These are phyloP conservation scores for Dryobates pubescens DNA, from an alignment of 2,797 vertebrate species.

Conservation along the genomic window DNA sequence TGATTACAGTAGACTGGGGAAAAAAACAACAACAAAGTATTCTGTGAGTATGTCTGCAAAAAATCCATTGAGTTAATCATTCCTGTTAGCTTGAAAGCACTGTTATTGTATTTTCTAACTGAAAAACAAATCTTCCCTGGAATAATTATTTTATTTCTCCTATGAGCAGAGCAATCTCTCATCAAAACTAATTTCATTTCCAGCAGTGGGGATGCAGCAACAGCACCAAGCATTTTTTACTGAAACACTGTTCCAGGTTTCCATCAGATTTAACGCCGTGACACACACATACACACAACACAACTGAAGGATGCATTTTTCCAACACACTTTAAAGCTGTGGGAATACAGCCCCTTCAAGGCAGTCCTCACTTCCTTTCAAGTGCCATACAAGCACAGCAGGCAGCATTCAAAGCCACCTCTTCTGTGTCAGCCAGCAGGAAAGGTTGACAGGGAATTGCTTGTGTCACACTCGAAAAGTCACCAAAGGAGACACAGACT, in stretches of 20 bases:
- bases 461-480: slow-evolving; percentile 37
- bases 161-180: background rate
- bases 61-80: background rate
- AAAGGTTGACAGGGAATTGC: slow-evolving; percentile 37
- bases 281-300: background rate
- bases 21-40: background rate
- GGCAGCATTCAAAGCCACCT: slow-evolving; percentile 55
- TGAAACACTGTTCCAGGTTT: background rate
- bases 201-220: background rate
- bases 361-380: slow-evolving; percentile 30
- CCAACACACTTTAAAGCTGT: background rate
- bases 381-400: slow-evolving; percentile 23
- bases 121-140: background rate
- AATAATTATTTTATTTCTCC: slow-evolving; percentile 14
- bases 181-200: background rate
- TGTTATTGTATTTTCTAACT: background rate
- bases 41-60: background rate
- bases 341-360: background rate
- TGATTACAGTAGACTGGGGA: background rate
- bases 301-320: background rate
- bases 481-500: slow-evolving; percentile 33
- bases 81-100: background rate
- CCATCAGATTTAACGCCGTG: background rate
- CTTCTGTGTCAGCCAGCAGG: background rate
- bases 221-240: slow-evolving; percentile 2